Evolutionary conservation across 2,888 invertebrate genomes (phyloP).

Genomic region (Polydrusus pterygomalis): DNA sequence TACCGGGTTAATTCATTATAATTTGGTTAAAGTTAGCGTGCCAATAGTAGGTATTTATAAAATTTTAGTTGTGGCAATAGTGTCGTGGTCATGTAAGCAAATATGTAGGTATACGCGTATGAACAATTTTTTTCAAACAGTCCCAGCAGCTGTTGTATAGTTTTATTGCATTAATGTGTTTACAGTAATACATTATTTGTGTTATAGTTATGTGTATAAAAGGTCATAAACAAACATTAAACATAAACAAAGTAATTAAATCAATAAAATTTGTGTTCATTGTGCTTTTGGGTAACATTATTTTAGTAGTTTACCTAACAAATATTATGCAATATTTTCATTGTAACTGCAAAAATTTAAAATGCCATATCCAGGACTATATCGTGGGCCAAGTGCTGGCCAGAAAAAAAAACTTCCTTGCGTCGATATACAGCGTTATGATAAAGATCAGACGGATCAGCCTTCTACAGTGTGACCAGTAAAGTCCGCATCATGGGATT

Average conservation of each 20-base stretch:
- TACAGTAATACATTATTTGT: constrained; percentile 1
- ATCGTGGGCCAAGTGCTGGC: too few species aligned
- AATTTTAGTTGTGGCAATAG: neutral
- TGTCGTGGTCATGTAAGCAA: neutral
- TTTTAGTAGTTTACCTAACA: too few species aligned
- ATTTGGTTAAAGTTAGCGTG: neutral
- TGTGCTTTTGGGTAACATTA: neutral
- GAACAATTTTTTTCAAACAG: too few species aligned
- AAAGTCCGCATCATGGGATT: too few species aligned
- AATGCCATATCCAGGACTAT: too few species aligned
- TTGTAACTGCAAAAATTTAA: neutral
- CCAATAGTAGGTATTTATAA: neutral
- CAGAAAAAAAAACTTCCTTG: too few species aligned
- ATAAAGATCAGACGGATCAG: too few species aligned
- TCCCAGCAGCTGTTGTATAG: neutral
- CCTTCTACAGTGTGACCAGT: too few species aligned
- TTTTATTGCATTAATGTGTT: neutral
- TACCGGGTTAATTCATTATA: neutral
- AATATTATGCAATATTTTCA: neutral
- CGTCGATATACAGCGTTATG: too few species aligned
- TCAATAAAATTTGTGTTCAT: neutral
- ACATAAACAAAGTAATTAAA: neutral
- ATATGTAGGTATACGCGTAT: neutral
- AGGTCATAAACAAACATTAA: constrained; percentile 6
- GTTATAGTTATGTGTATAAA: neutral